phyloP scores from a whole-genome alignment of 2,113 vertebrate genomes.

The Pteronura brasiliensis region DNA sequence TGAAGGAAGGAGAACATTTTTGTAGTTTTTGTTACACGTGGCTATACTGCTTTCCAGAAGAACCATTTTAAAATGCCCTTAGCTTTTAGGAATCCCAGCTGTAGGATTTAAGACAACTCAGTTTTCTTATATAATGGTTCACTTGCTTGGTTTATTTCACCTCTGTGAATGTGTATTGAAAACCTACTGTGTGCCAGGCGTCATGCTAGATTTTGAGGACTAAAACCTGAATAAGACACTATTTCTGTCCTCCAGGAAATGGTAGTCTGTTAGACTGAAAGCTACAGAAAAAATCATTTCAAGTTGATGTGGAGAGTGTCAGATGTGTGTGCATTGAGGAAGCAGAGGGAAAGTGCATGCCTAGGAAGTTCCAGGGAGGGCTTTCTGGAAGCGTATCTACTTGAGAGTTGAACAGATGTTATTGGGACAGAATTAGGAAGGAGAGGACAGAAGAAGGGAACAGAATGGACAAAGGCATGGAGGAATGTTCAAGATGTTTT shows the following conservation, averaged over 20 bases:
- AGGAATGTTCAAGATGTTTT: neutral
- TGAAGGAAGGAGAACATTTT: neutral
- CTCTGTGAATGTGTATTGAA: neutral
- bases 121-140: neutral
- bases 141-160: neutral
- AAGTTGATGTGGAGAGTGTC: neutral
- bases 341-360: neutral
- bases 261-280: neutral
- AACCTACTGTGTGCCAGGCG: neutral
- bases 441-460: neutral
- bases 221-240: neutral
- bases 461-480: neutral
- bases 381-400: neutral
- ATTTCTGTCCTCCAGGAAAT: neutral
- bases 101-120: neutral
- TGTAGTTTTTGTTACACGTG: neutral
- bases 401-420: neutral
- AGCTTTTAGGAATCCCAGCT: neutral
- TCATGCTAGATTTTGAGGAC: neutral
- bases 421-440: neutral
- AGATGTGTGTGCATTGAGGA: neutral
- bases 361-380: neutral
- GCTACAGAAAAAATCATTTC: neutral
- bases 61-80: neutral
- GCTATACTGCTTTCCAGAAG: neutral